A percentile compares a stretch with the other conserved stretches of the same genome.
Evolutionary conservation across 2,113 vertebrate genomes (phyloP).

Genomic region (Corydoras maculifer): DNA sequence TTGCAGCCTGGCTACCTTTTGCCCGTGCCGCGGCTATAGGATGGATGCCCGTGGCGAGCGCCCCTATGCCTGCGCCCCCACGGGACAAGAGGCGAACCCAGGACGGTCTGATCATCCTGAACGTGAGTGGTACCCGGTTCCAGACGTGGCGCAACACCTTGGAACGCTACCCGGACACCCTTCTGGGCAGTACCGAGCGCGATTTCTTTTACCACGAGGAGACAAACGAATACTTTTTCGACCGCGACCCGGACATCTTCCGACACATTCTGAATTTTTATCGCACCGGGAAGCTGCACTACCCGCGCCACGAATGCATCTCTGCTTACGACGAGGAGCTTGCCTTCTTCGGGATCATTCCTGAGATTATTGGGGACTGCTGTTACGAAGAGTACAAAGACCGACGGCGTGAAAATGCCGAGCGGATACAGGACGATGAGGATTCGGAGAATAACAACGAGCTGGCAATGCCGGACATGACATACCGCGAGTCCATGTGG

Average conservation of each 20-base stretch:
- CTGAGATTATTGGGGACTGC: constrained; percentile 94
- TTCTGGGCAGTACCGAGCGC: constrained; percentile 88
- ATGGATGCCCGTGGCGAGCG: constrained; percentile 94
- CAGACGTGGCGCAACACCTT: constrained; percentile 93
- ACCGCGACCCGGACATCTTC: constrained; percentile 95
- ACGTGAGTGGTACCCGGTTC: constrained; percentile 89
- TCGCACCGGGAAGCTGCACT: constrained; percentile 91
- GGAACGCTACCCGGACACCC: constrained; percentile 90
- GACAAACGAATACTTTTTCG: constrained; percentile 90
- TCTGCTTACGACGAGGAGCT: constrained; percentile 92
- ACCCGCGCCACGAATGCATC: constrained; percentile 92
- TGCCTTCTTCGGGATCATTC: constrained; percentile 91
- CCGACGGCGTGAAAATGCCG: constrained; percentile 84
- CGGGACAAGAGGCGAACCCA: constrained; percentile 69
- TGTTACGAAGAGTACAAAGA: constrained; percentile 98
- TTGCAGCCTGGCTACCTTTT: constrained; percentile 93
- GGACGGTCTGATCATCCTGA: constrained; percentile 81
- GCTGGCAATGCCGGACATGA: constrained; percentile 67
- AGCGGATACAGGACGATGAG: constrained; percentile 86
- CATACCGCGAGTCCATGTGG: constrained; percentile 83
- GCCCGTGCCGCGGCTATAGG: constrained; percentile 92
- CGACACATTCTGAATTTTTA: constrained; percentile 95
- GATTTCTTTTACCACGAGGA: constrained; percentile 96
- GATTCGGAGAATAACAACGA: constrained; percentile 72
- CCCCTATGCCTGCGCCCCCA: constrained; percentile 82